These are phyloP conservation scores for Meteorus sp. DNA, from an alignment of 1,140 invertebrate species.

Conservation along the genomic window DNA sequence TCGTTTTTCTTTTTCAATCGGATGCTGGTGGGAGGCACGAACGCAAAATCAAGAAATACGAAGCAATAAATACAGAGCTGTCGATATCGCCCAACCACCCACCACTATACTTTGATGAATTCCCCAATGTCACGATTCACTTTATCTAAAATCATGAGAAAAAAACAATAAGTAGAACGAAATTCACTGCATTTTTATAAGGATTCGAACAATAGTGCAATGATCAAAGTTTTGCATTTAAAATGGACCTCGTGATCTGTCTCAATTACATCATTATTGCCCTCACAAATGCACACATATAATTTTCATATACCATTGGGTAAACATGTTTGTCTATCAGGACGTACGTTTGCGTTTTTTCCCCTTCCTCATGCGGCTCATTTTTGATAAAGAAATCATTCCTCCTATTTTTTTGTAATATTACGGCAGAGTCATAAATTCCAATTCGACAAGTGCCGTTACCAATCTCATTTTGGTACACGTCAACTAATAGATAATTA, in stretches of 20 bases:
- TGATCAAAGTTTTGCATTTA: no score
- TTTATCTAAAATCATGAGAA: no score
- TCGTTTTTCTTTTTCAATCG: not conserved
- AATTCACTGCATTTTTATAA: no score
- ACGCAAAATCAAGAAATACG: constrained; percentile 48
- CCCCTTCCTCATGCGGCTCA: not conserved
- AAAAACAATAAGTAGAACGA: no score
- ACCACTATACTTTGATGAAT: constrained; percentile 21
- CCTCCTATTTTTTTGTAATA: not conserved
- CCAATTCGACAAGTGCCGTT: constrained; percentile 32
- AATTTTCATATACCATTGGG: no score
- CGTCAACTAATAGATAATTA: constrained; percentile 44
- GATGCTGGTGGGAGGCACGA: constrained; percentile 13
- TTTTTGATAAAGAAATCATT: not conserved
- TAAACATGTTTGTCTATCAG: no score
- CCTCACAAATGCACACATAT: no score
- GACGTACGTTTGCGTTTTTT: no score
- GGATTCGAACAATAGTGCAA: no score
- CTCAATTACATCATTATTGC: no score
- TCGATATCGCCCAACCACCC: constrained; percentile 40
- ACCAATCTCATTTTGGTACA: no score
- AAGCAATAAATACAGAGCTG: constrained; percentile 55
- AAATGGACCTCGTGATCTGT: no score
- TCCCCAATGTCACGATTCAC: constrained; percentile 24
- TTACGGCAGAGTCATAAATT: constrained; percentile 35